phyloP scores from a whole-genome alignment of 30 jellyfish, hydroid and myxozoan species.

The Aurelia sp. region DNA sequence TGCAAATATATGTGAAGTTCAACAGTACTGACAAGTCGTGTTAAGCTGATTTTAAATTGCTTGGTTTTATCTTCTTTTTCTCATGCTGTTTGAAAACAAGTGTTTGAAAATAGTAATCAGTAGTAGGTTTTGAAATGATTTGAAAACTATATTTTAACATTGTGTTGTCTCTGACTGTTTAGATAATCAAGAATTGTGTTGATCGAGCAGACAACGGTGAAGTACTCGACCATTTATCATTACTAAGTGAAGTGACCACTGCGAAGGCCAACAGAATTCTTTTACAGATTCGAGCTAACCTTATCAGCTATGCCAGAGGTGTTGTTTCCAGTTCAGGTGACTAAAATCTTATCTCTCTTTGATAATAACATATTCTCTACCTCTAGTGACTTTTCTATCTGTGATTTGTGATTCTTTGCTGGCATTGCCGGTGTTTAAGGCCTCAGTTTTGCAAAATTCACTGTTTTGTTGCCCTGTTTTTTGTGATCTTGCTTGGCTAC shows the following conservation, averaged over 20 bases:
- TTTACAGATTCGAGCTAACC: conserved; percentile 79
- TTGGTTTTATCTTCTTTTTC: no score
- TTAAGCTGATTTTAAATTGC: no score
- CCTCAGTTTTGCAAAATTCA: no score
- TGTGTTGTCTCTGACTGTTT: not conserved
- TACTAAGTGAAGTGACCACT: conserved; percentile 47
- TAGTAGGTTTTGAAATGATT: no score
- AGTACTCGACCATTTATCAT: conserved; percentile 7
- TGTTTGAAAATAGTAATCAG: no score
- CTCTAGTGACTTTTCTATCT: not conserved
- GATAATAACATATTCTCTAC: not conserved
- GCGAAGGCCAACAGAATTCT: conserved; percentile 61
- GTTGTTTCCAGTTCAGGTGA: conserved; percentile 77
- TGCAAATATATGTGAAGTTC: no score
- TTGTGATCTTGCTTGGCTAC: no score
- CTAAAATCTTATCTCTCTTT: not conserved
- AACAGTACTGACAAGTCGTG: no score
- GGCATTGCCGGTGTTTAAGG: no score
- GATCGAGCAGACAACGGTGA: conserved; percentile 53
- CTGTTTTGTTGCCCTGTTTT: no score
- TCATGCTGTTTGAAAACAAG: no score
- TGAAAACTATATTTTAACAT: no score
- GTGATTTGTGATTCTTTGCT: not conserved
- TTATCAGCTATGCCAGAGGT: conserved; percentile 66
- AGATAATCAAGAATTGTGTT: conserved; percentile 54